These are phyloP conservation scores for Pseudopleuronectes americanus DNA, from an alignment of 2,797 vertebrate species.

Conservation along the genomic window DNA sequence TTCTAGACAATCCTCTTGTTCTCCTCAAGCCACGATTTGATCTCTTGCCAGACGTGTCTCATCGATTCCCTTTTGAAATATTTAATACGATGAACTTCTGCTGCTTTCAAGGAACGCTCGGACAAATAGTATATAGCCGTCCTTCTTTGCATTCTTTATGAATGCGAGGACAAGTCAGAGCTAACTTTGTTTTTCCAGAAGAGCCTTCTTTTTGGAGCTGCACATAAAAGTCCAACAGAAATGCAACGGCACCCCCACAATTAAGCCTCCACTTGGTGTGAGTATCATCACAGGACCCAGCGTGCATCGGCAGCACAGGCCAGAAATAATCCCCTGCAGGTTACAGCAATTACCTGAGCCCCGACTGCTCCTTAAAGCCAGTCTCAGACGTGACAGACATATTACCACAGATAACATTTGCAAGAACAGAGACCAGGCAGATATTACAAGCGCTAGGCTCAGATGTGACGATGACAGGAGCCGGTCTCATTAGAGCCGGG, in stretches of 20 bases:
- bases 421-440: conserved; percentile 62
- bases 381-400: conserved; percentile 38
- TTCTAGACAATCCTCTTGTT: conserved; percentile 52
- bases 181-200: conserved; percentile 2
- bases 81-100: conserved; percentile 22
- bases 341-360: conserved; percentile 53
- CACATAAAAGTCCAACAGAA: conserved; percentile 16
- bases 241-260: conserved; percentile 27
- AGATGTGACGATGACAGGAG: conserved; percentile 73
- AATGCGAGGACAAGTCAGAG: conserved; percentile 7
- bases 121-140: not conserved
- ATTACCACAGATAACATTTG: conserved; percentile 68
- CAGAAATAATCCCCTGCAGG: conserved; percentile 56
- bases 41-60: conserved; percentile 46
- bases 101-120: conserved; percentile 27
- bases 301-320: conserved; percentile 41
- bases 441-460: conserved; percentile 72
- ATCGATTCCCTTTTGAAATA: conserved; percentile 39
- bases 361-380: conserved; percentile 46
- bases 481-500: conserved; percentile 74
- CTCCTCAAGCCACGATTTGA: conserved; percentile 40
- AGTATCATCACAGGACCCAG: conserved; percentile 34
- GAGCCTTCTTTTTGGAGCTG: conserved; percentile 9
- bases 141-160: not conserved
- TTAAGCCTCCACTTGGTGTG: conserved; percentile 33